These are phyloP conservation scores for Cynocephalus volans DNA, from an alignment of 2,113 vertebrate species.

Conservation along the genomic window DNA sequence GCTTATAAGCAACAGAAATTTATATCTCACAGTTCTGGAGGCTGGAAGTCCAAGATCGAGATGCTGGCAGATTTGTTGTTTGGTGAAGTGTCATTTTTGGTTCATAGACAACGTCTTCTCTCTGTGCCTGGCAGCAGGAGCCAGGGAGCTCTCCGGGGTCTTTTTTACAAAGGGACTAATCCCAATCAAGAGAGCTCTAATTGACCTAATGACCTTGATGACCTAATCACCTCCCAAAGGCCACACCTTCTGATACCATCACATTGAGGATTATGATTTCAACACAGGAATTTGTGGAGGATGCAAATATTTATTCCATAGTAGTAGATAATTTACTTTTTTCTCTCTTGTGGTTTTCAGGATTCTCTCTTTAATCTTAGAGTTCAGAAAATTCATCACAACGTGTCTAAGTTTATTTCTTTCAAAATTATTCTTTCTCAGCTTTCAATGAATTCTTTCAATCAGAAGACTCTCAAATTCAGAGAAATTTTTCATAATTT, in stretches of 20 bases:
- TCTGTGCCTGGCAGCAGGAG: neutral
- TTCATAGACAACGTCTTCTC: neutral
- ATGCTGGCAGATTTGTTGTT: neutral
- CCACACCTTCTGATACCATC: neutral
- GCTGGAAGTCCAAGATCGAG: neutral
- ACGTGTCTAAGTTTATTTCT: slow-evolving; percentile 46
- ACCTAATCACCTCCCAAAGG: neutral
- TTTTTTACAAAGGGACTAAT: neutral
- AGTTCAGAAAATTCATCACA: neutral
- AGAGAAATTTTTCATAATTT: neutral
- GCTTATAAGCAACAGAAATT: neutral
- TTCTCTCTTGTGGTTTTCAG: neutral
- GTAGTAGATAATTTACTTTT: neutral
- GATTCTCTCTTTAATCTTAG: slow-evolving; percentile 16
- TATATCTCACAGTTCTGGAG: neutral
- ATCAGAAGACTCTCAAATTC: neutral
- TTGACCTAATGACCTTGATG: neutral
- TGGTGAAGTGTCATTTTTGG: neutral
- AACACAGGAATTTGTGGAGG: no score
- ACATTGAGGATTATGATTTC: neutral
- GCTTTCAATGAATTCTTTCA: neutral
- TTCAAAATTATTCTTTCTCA: slow-evolving; percentile 17
- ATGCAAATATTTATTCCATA: neutral
- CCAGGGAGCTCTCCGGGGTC: neutral
- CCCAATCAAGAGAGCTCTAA: neutral